Evolutionary conservation across 2,113 vertebrate genomes (phyloP).

Genomic region (Parus major): DNA sequence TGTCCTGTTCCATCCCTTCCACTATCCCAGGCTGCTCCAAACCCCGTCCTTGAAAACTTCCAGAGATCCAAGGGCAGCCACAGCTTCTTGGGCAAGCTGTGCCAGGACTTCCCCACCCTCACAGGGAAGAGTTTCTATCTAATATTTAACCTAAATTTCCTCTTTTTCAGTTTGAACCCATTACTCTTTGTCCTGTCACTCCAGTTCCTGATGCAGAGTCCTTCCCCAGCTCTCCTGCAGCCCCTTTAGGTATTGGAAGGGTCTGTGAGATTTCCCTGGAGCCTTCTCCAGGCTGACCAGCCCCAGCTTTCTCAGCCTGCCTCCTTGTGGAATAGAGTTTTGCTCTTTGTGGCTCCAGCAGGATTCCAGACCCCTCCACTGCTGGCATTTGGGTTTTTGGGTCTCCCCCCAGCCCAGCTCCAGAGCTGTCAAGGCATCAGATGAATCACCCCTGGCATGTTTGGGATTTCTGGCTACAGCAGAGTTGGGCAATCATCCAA

Average conservation of each 20-base stretch:
- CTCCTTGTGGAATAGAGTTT: neutral
- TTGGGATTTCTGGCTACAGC: neutral
- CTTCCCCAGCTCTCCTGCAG: neutral
- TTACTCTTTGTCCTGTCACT: neutral
- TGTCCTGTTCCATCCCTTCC: neutral
- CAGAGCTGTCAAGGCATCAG: slow-evolving; percentile 3
- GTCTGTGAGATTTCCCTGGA: neutral
- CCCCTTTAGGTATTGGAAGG: neutral
- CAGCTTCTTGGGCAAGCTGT: neutral
- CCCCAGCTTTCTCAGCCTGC: neutral
- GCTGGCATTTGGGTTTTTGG: neutral
- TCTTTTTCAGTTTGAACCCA: neutral
- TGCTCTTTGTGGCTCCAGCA: neutral
- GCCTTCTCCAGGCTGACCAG: neutral
- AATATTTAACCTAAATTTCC: neutral
- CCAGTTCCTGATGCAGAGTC: neutral
- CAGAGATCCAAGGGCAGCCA: neutral
- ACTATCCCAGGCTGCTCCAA: neutral
- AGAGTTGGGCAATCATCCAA: neutral
- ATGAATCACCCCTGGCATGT: slow-evolving; percentile 15
- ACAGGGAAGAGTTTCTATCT: too few relatives aligned
- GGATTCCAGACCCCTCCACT: neutral
- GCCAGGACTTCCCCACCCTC: neutral
- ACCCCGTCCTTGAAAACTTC: accelerated
- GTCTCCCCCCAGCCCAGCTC: neutral